A percentile compares a stretch with the other conserved stretches of the same genome.
Evolutionary conservation across 2,888 invertebrate species (phyloP).

Genomic region (Drosophila peninsularis): DNA sequence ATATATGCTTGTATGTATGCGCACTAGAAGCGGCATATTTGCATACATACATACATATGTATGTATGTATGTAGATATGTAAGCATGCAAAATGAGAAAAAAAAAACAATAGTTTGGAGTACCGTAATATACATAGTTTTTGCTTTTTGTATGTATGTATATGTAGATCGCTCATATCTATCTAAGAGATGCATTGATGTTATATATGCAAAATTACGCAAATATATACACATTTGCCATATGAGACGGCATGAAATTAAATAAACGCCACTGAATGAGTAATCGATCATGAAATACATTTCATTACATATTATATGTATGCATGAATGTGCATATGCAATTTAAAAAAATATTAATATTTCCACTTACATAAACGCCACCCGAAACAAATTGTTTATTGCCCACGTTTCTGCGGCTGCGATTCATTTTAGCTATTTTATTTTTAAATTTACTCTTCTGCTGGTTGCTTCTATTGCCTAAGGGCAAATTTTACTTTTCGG

Average conservation of each 20-base stretch:
- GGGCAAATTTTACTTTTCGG: neutral
- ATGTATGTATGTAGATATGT: neutral
- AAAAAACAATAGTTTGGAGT: neutral
- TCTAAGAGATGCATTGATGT: neutral
- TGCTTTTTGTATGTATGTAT: neutral
- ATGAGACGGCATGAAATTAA: constrained; percentile 16
- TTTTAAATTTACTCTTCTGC: neutral
- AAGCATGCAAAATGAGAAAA: constrained; percentile 5
- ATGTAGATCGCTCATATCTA: neutral
- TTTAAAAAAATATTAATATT: neutral
- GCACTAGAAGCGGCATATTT: neutral
- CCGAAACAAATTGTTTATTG: constrained; percentile 62
- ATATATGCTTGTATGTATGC: constrained; percentile 8
- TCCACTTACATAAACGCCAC: constrained; percentile 71
- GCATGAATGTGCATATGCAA: neutral
- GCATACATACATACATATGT: neutral
- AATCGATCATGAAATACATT: constrained; percentile 19
- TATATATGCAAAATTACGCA: constrained; percentile 1
- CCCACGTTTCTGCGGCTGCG: constrained; percentile 50
- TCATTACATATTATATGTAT: neutral
- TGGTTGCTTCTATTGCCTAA: neutral
- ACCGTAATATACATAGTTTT: neutral
- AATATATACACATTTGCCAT: constrained; percentile 11
- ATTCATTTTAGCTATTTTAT: constrained; percentile 54
- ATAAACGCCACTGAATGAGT: constrained; percentile 14